Evolutionary conservation across 2,888 invertebrate genomes (phyloP).

Genomic region (Aromia moschata): DNA sequence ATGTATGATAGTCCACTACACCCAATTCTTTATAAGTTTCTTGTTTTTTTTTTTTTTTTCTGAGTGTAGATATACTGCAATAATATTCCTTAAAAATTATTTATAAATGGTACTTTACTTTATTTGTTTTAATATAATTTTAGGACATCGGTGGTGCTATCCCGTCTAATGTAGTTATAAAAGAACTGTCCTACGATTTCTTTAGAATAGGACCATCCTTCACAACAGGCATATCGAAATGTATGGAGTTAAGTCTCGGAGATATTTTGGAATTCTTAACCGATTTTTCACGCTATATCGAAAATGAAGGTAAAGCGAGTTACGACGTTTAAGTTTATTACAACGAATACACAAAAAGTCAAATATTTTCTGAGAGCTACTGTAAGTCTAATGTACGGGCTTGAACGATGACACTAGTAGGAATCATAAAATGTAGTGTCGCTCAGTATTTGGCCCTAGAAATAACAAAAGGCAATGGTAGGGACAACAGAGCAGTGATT

Average conservation of each 20-base stretch:
- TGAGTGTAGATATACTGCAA: too few relatives aligned
- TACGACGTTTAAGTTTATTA: background rate
- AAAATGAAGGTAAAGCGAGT: slow-evolving; percentile 84
- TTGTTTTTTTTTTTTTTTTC: too few relatives aligned
- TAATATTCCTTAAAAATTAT: too few relatives aligned
- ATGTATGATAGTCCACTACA: too few relatives aligned
- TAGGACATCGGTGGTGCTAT: slow-evolving; percentile 88
- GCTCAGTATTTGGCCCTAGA: slow-evolving; percentile 94
- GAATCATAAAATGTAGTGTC: slow-evolving; percentile 94
- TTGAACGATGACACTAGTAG: slow-evolving; percentile 96
- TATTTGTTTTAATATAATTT: too few relatives aligned
- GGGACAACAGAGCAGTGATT: slow-evolving; percentile 85
- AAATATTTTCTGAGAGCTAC: slow-evolving; percentile 70
- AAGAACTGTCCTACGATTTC: slow-evolving; percentile 64
- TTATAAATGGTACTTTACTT: too few relatives aligned
- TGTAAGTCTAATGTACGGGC: slow-evolving; percentile 73
- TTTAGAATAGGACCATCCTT: slow-evolving; percentile 65
- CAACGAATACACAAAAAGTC: too few relatives aligned
- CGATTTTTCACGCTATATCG: slow-evolving; percentile 94
- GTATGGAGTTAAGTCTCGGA: slow-evolving; percentile 88
- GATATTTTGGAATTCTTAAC: slow-evolving; percentile 95
- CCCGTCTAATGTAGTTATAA: slow-evolving; percentile 77
- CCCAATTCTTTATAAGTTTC: too few relatives aligned
- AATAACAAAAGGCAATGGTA: slow-evolving; percentile 85
- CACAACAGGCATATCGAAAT: slow-evolving; percentile 91